Conservation (phyloP, 2,888 invertebrate species). For the Cepaea hortensis region DNA sequence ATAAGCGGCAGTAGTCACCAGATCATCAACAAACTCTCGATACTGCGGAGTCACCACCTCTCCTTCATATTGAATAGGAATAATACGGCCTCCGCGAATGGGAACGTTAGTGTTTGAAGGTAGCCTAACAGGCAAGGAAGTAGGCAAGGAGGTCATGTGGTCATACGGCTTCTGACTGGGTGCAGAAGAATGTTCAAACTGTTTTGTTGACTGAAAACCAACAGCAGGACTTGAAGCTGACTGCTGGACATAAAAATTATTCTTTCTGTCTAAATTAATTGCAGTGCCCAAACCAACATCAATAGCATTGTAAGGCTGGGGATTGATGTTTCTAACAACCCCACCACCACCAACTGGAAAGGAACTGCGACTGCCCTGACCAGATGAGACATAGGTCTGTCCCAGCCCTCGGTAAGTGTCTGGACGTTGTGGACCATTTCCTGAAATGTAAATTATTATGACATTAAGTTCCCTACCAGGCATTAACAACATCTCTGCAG, state of each 20-base stretch:
- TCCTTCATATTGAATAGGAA: conserved; percentile 59
- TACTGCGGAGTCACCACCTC: conserved; percentile 19
- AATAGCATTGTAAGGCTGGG: conserved; percentile 40
- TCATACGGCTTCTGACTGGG: neutral
- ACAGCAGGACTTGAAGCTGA: neutral
- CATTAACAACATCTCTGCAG: too few relatives aligned
- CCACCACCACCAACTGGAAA: neutral
- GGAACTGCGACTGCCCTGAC: conserved; percentile 17
- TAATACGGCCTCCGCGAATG: conserved; percentile 54
- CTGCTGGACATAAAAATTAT: neutral
- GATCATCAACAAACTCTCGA: neutral
- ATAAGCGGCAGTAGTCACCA: neutral
- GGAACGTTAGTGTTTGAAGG: neutral
- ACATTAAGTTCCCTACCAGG: too few relatives aligned
- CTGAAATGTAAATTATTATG: conserved; percentile 41
- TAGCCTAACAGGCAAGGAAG: neutral
- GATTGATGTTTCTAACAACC: neutral
- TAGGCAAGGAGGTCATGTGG: neutral
- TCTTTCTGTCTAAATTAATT: conserved; percentile 42
- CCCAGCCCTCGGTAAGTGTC: conserved; percentile 51
- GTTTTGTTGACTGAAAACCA: neutral
- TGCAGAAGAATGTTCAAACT: neutral
- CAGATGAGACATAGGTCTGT: conserved; percentile 45
- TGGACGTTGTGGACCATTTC: conserved; percentile 52
- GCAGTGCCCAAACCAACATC: conserved; percentile 47